A percentile compares a stretch with the other conserved stretches of the same genome.
These are phyloP conservation scores for Colistium nudipinnis DNA, from an alignment of 2,113 vertebrate species.

Conservation along the genomic window DNA sequence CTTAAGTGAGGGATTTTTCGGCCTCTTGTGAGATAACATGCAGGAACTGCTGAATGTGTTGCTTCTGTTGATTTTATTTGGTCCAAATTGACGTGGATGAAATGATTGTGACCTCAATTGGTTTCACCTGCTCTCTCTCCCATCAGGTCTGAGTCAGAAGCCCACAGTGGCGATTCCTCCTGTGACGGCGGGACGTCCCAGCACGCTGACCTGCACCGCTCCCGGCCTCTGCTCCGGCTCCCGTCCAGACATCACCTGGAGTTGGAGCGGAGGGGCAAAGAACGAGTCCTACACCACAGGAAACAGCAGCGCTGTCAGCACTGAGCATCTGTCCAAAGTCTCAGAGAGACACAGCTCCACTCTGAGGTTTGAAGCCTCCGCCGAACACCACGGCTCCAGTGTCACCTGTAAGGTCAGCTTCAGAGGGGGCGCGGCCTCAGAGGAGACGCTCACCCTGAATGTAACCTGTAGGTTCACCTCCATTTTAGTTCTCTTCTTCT, in stretches of 20 bases:
- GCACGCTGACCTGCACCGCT: slow-evolving; percentile 57
- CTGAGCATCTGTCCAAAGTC: background rate
- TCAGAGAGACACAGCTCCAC: slow-evolving; percentile 23
- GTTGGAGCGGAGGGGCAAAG: slow-evolving; percentile 24
- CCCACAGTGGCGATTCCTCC: slow-evolving; percentile 48
- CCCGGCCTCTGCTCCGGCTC: slow-evolving; percentile 34
- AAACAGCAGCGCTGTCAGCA: background rate
- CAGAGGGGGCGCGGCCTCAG: background rate
- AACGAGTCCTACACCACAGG: background rate
- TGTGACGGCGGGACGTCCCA: slow-evolving; percentile 45
- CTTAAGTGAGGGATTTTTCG: no score
- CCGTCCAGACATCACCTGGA: slow-evolving; percentile 42
- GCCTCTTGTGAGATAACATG: no score
- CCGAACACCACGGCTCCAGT: slow-evolving; percentile 9
- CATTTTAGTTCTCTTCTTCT: background rate
- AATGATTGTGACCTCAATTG: background rate
- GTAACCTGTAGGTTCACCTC: slow-evolving; percentile 16
- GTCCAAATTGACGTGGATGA: background rate
- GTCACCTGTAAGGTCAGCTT: slow-evolving; percentile 62
- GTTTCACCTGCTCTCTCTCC: background rate
- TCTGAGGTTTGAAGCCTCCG: slow-evolving; percentile 50
- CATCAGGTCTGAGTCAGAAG: slow-evolving; percentile 40
- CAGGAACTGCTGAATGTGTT: no score
- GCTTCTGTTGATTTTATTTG: no score
- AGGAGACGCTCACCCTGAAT: slow-evolving; percentile 19